Base-by-base conservation (phyloP, 2,888 invertebrate species). In the Heliothis peltigera region DNA sequence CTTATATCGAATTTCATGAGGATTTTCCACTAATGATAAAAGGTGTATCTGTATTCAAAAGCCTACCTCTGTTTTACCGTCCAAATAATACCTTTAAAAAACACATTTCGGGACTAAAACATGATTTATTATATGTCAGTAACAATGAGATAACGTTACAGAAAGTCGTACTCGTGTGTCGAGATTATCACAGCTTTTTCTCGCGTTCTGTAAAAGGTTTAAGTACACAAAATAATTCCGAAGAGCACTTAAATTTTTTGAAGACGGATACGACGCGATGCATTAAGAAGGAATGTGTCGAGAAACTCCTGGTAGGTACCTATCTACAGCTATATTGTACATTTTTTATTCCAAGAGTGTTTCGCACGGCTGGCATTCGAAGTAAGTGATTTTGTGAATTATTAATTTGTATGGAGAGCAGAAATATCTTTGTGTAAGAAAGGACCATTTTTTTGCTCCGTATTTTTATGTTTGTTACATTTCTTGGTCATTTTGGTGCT, bases 321-420 rank as follows among this genome's bases (percentile, higher is more conserved):
- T 4, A 10, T 32, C 57, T 43, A 42, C 22, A 39, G 12, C 12
- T 42, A 60, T 43, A 42, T 19, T 62, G 51, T 77, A 48, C 77
- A 77, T 79, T 77, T 73, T 77, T 70, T 55, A 77, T 77, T 52
- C 5, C 63, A 52, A 66, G 51, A 76, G 72, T 65, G 69, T 73
- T 73, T 28, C 51, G 52, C 56, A 65, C 47, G 60, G 55, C 48
- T 67, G 18, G 48, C 56, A 18, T 17, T 44, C 35, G 55, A 57
- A 67, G 80, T 79, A 77, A 79, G 67, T 77, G 74, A 77, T 80
- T 77, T 77, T 68, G 56, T 80, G 60, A 78, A 80, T 78, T 77
- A 79, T 78, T 62, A 65, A 77, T 77, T 67, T 58, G 59, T 65
- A 74, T 64, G 63, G 32, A 55, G 61, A 42, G 39, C n/a, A 25